Conservation (phyloP, 2,113 vertebrate species). For the Sinocyclocheilus anshuiensis region DNA sequence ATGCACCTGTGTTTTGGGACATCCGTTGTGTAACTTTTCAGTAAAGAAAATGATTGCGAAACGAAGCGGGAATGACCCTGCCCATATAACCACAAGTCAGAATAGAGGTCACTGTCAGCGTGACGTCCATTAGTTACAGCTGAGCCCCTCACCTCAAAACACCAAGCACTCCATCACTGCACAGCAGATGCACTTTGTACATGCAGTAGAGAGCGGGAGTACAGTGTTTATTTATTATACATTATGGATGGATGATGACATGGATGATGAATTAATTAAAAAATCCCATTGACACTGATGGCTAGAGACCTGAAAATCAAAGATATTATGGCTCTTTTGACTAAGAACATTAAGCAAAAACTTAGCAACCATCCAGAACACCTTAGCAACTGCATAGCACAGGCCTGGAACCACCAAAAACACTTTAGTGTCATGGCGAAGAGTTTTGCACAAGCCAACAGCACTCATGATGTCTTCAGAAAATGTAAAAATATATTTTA, state of each 20-base stretch:
- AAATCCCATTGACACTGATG: too few relatives aligned
- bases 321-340: too few relatives aligned
- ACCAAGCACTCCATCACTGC: constrained; percentile 9
- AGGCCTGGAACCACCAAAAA: not conserved
- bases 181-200: constrained; percentile 35
- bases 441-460: not conserved
- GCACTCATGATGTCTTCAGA: not conserved
- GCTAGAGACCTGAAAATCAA: too few relatives aligned
- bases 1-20: not conserved
- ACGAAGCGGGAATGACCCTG: not conserved
- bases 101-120: constrained; percentile 34
- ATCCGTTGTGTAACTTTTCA: constrained; percentile 2
- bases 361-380: too few relatives aligned
- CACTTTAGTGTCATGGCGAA: not conserved
- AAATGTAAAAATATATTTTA: not conserved
- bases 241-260: not conserved
- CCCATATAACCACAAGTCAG: not conserved
- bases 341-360: too few relatives aligned
- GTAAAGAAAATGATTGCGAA: not conserved
- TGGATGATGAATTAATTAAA: not conserved
- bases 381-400: not conserved
- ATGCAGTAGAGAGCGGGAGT: not conserved
- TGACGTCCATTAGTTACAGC: constrained; percentile 22
- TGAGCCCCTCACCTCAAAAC: constrained; percentile 29
- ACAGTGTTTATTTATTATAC: not conserved